Percentiles rank a stretch among this genome's conserved stretches.
Conservation (phyloP, 2,797 vertebrate species). For the Smutsia gigantea region DNA sequence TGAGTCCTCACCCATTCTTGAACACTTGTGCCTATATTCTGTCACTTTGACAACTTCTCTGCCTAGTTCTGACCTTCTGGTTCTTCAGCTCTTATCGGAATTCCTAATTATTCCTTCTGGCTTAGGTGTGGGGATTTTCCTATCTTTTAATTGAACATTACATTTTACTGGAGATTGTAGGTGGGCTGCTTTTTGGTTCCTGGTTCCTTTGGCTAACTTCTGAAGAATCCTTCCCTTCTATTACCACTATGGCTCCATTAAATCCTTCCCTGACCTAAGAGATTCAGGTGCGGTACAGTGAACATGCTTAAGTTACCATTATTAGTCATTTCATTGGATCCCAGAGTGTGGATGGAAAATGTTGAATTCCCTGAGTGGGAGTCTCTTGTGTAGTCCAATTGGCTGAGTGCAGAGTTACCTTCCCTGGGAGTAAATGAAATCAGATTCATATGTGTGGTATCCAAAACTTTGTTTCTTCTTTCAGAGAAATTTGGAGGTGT, state of each 20-base stretch:
- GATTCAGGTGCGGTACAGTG: not conserved
- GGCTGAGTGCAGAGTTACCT: not conserved
- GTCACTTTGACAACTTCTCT: not conserved
- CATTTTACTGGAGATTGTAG: not conserved
- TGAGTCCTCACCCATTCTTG: not conserved
- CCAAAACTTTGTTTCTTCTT: not conserved
- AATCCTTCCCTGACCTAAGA: not conserved
- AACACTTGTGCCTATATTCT: not conserved
- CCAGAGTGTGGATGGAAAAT: not conserved
- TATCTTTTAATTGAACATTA: not conserved
- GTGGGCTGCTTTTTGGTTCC: not conserved
- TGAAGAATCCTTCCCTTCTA: not conserved
- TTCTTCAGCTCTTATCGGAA: not conserved
- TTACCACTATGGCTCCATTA: not conserved
- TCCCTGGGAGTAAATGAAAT: not conserved
- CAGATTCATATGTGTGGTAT: not conserved
- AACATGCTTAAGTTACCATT: not conserved
- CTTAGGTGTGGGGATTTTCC: not conserved
- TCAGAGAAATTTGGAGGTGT: not conserved
- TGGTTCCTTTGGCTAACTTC: not conserved
- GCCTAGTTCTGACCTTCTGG: not conserved
- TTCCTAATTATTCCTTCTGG: not conserved
- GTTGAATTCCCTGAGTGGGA: not conserved
- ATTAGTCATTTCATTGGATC: not conserved
- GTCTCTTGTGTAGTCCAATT: not conserved